A percentile compares a stretch with the other conserved stretches of the same genome.
These are phyloP conservation scores for Mizuhopecten yessoensis DNA, from an alignment of 1,140 invertebrate genomes.

Conservation along the genomic window DNA sequence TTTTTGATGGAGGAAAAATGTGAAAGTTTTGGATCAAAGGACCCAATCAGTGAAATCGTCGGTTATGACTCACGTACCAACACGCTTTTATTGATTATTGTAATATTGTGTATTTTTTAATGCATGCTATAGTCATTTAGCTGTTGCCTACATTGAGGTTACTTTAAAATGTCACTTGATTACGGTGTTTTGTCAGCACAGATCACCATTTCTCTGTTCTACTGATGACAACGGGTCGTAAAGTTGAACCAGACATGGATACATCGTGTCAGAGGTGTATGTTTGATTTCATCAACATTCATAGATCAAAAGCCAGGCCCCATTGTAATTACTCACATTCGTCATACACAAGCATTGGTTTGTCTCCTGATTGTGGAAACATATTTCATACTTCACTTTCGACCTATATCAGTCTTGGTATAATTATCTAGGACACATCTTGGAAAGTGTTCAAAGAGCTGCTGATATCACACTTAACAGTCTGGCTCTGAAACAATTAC, in stretches of 20 bases:
- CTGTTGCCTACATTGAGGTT: neutral
- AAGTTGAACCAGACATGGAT: neutral
- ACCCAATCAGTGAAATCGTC: constrained; percentile 16
- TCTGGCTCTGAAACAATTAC: neutral
- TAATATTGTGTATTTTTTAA: neutral
- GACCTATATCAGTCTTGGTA: constrained; percentile 10
- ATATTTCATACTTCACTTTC: constrained; percentile 1
- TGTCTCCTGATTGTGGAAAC: neutral
- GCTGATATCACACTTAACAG: neutral
- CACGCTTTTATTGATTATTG: constrained; percentile 1
- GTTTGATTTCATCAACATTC: neutral
- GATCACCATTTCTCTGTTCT: neutral
- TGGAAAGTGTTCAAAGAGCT: neutral
- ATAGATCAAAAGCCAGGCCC: neutral
- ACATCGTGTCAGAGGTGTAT: neutral
- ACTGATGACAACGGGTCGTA: neutral
- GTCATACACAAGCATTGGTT: neutral
- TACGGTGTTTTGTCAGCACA: neutral
- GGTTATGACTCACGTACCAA: constrained; percentile 27
- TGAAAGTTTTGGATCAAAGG: constrained; percentile 14
- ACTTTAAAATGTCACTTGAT: neutral
- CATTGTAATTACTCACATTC: neutral
- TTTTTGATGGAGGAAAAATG: constrained; percentile 30
- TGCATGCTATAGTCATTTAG: neutral
- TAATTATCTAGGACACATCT: constrained; percentile 1